Conservation (phyloP, 2,888 invertebrate genomes). For the Drosophila subsilvestris region DNA sequence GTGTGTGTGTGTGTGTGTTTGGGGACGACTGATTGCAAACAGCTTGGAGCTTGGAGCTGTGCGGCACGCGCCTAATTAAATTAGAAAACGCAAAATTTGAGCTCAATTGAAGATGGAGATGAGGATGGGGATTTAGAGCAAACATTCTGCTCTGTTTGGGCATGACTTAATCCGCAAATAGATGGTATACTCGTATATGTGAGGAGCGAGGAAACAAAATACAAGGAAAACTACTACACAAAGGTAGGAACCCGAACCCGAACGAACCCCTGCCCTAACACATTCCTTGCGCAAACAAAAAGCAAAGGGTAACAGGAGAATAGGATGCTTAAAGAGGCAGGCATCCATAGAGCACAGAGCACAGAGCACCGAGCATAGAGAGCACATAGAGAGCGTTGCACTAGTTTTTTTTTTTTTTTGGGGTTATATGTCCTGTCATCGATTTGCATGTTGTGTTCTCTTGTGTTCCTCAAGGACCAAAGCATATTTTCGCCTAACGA, state of each 20-base stretch:
- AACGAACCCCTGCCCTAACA: neutral
- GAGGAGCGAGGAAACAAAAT: neutral
- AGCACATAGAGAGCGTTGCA: neutral
- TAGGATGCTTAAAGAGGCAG: neutral
- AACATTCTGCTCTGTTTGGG: neutral
- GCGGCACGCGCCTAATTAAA: constrained; percentile 72
- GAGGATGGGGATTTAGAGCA: constrained; percentile 23
- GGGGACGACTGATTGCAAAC: constrained; percentile 42
- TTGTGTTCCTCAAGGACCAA: constrained; percentile 47
- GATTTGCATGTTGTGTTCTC: constrained; percentile 42
- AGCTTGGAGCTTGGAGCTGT: constrained; percentile 67
- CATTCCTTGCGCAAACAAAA: constrained; percentile 9
- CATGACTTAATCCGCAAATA: constrained; percentile 30
- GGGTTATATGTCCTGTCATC: constrained; percentile 52
- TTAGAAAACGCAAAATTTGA: constrained; percentile 70
- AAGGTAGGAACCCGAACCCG: neutral
- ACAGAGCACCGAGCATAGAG: neutral
- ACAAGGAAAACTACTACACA: neutral
- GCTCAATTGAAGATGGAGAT: constrained; percentile 40
- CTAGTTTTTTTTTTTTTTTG: neutral
- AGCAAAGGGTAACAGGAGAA: constrained; percentile 5
- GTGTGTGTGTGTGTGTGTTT: constrained; percentile 30
- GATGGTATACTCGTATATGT: neutral
- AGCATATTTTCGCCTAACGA: constrained; percentile 60
- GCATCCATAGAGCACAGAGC: constrained; percentile 8